Evolutionary conservation across 2,888 invertebrate genomes (phyloP).

Genomic region (Sarcophaga caerulescens): DNA sequence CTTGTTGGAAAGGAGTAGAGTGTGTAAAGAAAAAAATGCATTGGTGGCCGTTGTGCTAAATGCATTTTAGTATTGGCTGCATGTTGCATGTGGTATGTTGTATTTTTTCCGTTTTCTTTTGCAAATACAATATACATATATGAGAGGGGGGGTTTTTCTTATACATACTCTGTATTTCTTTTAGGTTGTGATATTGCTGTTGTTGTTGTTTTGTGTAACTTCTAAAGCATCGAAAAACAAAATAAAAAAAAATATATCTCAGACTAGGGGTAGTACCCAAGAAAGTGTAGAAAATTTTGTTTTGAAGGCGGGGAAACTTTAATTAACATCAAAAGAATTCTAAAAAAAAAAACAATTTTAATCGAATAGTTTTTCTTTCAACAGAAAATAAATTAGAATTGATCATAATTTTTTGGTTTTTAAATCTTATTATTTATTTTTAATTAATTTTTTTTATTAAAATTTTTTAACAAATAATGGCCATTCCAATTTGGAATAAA

Average conservation of each 20-base stretch:
- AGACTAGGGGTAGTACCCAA: too few relatives aligned
- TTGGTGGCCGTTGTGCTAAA: conserved; percentile 18
- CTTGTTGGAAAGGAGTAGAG: not conserved
- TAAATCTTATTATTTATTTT: too few relatives aligned
- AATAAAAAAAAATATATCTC: not conserved
- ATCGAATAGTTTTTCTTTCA: too few relatives aligned
- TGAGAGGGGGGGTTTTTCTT: not conserved
- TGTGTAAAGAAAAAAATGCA: not conserved
- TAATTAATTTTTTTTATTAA: too few relatives aligned
- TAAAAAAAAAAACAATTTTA: too few relatives aligned
- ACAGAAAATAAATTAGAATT: too few relatives aligned
- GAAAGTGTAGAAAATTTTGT: too few relatives aligned
- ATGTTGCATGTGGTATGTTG: conserved; percentile 52
- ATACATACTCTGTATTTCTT: not conserved
- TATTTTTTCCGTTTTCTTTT: not conserved
- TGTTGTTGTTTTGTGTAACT: not conserved
- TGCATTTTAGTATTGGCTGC: conserved; percentile 57
- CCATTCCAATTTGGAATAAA: too few relatives aligned
- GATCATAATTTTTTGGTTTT: too few relatives aligned
- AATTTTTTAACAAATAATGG: too few relatives aligned
- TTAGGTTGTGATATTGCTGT: not conserved
- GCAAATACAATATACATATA: not conserved
- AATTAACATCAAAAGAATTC: too few relatives aligned
- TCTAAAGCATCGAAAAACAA: not conserved
- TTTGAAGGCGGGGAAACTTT: too few relatives aligned